Percentiles rank a stretch among this genome's conserved stretches.
Evolutionary conservation across 2,888 invertebrate genomes (phyloP).

Genomic region (Amblyjoppa proteus): DNA sequence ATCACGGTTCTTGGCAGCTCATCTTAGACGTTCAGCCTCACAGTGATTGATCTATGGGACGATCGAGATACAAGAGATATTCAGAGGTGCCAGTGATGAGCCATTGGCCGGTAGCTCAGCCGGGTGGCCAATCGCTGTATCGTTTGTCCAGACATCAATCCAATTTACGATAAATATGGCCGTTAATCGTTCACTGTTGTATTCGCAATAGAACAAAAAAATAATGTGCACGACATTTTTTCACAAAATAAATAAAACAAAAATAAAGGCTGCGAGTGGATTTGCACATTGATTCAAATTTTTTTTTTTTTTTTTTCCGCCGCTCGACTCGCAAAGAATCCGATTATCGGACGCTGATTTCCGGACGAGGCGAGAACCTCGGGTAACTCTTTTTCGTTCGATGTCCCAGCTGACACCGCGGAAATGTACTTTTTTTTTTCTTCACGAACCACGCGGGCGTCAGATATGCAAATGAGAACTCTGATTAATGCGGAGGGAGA

Average conservation of each 20-base stretch:
- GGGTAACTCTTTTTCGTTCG: conserved; percentile 10
- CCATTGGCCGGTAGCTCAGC: neutral
- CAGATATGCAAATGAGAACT: conserved; percentile 1
- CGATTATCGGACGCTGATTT: conserved; percentile 31
- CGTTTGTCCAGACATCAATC: neutral
- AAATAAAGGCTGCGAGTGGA: too few relatives aligned
- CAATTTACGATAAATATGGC: too few relatives aligned
- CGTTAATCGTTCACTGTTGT: too few relatives aligned
- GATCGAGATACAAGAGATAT: neutral
- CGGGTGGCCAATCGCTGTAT: too few relatives aligned
- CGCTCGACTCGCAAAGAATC: neutral
- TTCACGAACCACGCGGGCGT: neutral
- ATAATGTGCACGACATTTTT: neutral
- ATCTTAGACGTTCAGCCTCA: neutral
- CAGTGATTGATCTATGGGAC: neutral
- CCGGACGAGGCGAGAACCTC: neutral
- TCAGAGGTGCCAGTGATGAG: neutral
- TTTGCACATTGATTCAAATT: too few relatives aligned
- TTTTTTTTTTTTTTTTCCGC: conserved; percentile 2
- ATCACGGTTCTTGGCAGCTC: neutral
- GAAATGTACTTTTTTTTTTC: neutral
- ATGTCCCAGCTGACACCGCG: conserved; percentile 4
- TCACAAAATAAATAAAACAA: neutral
- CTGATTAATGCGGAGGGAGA: neutral
- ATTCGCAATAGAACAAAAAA: neutral